phyloP scores from a whole-genome alignment of 2,113 vertebrate genomes.

The Saimiri boliviensis region DNA sequence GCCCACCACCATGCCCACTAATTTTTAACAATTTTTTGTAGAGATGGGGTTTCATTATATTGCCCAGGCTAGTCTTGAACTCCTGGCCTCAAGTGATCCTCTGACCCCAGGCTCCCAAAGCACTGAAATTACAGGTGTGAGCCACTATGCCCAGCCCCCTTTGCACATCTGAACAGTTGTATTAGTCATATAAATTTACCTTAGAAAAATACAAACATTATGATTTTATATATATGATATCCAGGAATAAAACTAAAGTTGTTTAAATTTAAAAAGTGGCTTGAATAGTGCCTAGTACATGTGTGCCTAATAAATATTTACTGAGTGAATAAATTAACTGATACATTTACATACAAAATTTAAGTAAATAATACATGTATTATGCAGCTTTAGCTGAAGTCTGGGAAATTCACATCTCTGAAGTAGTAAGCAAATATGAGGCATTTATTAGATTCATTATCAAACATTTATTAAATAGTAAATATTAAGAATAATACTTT shows the following conservation, averaged over 20 bases:
- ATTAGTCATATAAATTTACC: background rate
- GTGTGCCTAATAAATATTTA: background rate
- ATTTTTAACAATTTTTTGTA: background rate
- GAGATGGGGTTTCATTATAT: background rate
- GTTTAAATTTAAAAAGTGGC: conserved; percentile 38
- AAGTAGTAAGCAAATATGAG: conserved; percentile 42
- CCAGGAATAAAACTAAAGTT: background rate
- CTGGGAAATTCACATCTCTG: conserved; percentile 6
- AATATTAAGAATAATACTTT: background rate
- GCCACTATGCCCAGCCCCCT: background rate
- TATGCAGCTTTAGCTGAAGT: background rate
- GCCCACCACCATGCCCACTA: background rate
- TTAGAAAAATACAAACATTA: conserved; percentile 31
- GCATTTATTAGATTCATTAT: background rate
- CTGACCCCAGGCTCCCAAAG: background rate
- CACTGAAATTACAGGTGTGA: background rate
- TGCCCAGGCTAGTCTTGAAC: background rate
- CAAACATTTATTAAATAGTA: conserved; percentile 36
- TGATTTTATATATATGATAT: background rate
- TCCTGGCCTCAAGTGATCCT: background rate
- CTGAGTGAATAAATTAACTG: background rate
- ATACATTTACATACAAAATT: conserved; percentile 19
- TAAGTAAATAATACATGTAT: background rate
- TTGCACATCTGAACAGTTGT: background rate
- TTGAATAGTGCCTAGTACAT: background rate